Percentiles rank a stretch among this genome's conserved stretches.
phyloP scores from a whole-genome alignment of 1,140 invertebrate genomes.

The Drosophila repleta region DNA sequence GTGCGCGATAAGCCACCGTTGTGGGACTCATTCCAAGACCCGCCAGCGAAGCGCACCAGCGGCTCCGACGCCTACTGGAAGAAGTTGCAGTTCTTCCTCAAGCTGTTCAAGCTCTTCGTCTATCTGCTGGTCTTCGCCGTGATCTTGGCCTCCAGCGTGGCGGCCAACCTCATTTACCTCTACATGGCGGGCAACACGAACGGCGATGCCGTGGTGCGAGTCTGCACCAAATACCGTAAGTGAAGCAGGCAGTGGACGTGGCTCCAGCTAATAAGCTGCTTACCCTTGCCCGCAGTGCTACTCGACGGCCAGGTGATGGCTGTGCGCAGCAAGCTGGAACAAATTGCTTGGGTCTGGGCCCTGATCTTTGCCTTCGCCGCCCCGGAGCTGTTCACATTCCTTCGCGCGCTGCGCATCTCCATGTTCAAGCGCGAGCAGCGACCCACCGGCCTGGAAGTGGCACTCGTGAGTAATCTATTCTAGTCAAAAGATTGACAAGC shows the following conservation, averaged over 20 bases:
- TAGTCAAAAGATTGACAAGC: constrained; percentile 79
- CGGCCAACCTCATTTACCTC: constrained; percentile 93
- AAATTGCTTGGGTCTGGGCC: constrained; percentile 96
- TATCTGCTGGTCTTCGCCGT: constrained; percentile 93
- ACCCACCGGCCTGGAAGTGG: constrained; percentile 71
- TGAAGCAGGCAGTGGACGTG: constrained; percentile 16
- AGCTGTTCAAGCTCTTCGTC: constrained; percentile 92
- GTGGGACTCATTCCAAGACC: constrained; percentile 86
- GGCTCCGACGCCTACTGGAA: constrained; percentile 94
- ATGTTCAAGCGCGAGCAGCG: constrained; percentile 89
- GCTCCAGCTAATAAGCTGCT: constrained; percentile 13
- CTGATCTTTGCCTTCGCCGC: constrained; percentile 92
- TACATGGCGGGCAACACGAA: constrained; percentile 95
- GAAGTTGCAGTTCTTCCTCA: constrained; percentile 92
- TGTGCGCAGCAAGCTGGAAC: constrained; percentile 86
- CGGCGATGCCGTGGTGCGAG: constrained; percentile 87
- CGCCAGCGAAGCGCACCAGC: constrained; percentile 92
- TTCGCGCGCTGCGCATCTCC: constrained; percentile 93
- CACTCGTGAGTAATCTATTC: constrained; percentile 85
- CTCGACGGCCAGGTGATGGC: constrained; percentile 47
- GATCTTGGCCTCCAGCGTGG: constrained; percentile 90
- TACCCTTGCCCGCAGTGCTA: constrained; percentile 33
- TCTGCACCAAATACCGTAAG: constrained; percentile 88
- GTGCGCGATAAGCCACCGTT: constrained; percentile 54
- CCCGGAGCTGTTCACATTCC: constrained; percentile 93